A percentile compares a stretch with the other conserved stretches of the same genome.
Evolutionary conservation across 2,797 vertebrate species (phyloP).

Genomic region (Parotocinclus haroldoi): DNA sequence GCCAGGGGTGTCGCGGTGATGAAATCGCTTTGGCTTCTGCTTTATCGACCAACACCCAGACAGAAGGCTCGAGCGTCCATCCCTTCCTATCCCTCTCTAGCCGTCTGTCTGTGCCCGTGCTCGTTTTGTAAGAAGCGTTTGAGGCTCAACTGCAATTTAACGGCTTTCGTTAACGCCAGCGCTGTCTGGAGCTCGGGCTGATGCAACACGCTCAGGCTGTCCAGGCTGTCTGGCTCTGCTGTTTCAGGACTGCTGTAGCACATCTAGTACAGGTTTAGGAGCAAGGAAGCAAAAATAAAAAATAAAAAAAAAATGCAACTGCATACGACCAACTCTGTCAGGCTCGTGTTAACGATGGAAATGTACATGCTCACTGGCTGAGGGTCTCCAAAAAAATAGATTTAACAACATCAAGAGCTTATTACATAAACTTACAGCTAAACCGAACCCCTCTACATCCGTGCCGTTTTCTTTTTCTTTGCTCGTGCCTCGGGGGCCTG

Average conservation of each 20-base stretch:
- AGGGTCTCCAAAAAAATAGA: too few relatives aligned
- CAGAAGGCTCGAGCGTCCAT: conserved; percentile 29
- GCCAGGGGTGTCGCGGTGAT: conserved; percentile 44
- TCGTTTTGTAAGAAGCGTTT: conserved; percentile 39
- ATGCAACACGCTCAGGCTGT: conserved; percentile 41
- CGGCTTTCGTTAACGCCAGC: conserved; percentile 43
- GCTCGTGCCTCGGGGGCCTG: background rate
- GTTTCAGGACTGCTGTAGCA: background rate
- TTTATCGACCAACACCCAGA: conserved; percentile 43
- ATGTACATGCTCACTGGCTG: too few relatives aligned
- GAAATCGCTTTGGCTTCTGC: conserved; percentile 43
- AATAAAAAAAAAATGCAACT: too few relatives aligned
- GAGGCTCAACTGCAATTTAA: conserved; percentile 48
- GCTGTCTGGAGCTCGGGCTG: conserved; percentile 42
- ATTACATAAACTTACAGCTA: too few relatives aligned
- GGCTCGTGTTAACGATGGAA: too few relatives aligned
- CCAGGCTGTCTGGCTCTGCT: conserved; percentile 1
- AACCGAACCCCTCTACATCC: too few relatives aligned
- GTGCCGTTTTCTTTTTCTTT: conserved; percentile 7
- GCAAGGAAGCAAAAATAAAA: too few relatives aligned
- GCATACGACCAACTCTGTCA: too few relatives aligned
- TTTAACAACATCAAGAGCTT: too few relatives aligned
- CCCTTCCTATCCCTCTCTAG: conserved; percentile 11
- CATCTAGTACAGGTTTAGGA: too few relatives aligned
- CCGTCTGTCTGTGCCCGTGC: conserved; percentile 7